These are phyloP conservation scores for Mystacornis crossleyi DNA, from an alignment of 2,113 vertebrate genomes.

Conservation along the genomic window DNA sequence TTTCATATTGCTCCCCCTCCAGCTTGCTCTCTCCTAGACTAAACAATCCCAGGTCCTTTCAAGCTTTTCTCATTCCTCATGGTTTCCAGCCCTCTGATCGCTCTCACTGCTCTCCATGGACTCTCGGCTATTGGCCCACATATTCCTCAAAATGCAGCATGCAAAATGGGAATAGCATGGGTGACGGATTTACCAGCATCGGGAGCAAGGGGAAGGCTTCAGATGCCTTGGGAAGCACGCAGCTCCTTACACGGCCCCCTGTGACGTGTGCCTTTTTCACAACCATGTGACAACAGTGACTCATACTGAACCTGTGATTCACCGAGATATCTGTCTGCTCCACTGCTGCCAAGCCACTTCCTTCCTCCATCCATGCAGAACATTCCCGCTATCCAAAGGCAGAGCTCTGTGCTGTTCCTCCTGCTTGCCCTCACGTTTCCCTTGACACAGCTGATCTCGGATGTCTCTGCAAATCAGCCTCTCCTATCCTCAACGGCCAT, in stretches of 20 bases:
- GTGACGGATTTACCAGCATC: accelerated
- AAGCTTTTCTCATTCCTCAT: slow-evolving; percentile 20
- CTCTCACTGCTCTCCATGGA: neutral
- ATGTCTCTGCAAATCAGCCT: neutral
- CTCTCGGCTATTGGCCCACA: neutral
- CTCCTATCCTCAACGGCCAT: neutral
- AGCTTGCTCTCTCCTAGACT: slow-evolving; percentile 29
- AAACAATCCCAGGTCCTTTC: slow-evolving; percentile 24
- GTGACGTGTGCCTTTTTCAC: neutral
- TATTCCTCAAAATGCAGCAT: neutral
- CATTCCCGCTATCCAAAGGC: neutral
- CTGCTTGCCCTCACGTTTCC: neutral
- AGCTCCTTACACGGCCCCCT: neutral
- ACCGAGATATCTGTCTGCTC: neutral
- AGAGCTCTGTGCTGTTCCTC: neutral
- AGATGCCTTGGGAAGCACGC: neutral
- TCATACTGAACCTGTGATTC: slow-evolving; percentile 21
- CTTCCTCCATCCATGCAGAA: neutral
- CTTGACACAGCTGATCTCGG: accelerated
- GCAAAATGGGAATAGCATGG: neutral
- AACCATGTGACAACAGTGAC: neutral
- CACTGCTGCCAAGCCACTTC: neutral
- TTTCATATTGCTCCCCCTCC: neutral
- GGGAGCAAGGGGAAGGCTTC: neutral
- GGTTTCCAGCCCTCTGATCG: slow-evolving; percentile 11